These are phyloP conservation scores for Drosophila quinaria DNA, from an alignment of 2,888 invertebrate species.

Conservation along the genomic window DNA sequence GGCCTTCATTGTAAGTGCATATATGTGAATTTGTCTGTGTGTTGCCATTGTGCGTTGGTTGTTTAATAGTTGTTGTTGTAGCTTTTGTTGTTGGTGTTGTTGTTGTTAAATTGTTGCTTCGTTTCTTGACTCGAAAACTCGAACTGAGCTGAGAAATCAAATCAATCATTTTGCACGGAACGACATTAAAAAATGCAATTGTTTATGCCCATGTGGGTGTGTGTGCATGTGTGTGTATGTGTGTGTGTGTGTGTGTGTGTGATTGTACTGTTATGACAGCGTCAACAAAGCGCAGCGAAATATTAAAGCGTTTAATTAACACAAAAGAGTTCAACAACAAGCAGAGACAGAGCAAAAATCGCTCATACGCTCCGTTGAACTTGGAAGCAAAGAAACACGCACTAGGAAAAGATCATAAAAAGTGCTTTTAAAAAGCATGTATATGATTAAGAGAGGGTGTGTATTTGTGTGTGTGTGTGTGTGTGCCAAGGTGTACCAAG, in stretches of 20 bases:
- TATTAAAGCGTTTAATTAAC: slow-evolving; percentile 79
- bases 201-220: slow-evolving; percentile 44
- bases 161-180: slow-evolving; percentile 78
- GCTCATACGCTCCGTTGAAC: slow-evolving; percentile 78
- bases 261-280: slow-evolving; percentile 67
- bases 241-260: slow-evolving; percentile 12
- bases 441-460: slow-evolving; percentile 11
- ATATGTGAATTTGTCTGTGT: slow-evolving; percentile 11
- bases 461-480: slow-evolving; percentile 22
- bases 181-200: slow-evolving; percentile 76
- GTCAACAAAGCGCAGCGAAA: slow-evolving; percentile 69
- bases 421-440: slow-evolving; percentile 2
- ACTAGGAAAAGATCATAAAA: slow-evolving; percentile 58
- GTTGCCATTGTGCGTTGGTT: slow-evolving; percentile 73
- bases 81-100: slow-evolving; percentile 20
- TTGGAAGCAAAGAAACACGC: slow-evolving; percentile 57
- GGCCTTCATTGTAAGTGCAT: not conserved
- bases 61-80: slow-evolving; percentile 16
- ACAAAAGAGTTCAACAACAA: slow-evolving; percentile 78
- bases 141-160: slow-evolving; percentile 69
- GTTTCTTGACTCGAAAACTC: slow-evolving; percentile 53
- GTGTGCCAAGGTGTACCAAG: slow-evolving; percentile 74
- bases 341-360: slow-evolving; percentile 64
- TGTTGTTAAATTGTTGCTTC: slow-evolving; percentile 39
- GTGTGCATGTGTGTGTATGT: not conserved